Evolutionary conservation across 1,140 invertebrate species (phyloP).

Genomic region (Streblospio benedicti): DNA sequence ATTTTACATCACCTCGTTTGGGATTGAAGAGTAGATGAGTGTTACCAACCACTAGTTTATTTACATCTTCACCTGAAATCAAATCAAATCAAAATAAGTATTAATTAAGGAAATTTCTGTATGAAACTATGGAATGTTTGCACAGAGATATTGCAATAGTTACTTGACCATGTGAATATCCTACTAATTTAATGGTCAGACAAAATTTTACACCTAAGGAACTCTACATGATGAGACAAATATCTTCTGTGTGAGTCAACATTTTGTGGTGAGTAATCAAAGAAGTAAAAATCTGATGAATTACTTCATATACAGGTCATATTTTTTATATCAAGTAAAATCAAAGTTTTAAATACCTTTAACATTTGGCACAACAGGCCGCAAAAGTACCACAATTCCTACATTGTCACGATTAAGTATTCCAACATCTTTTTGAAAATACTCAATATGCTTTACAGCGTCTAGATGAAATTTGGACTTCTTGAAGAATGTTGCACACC

Average conservation of each 20-base stretch:
- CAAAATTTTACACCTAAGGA: too few species aligned
- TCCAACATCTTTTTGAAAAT: constrained; percentile 45
- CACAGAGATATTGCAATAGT: too few species aligned
- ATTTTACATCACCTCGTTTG: constrained; percentile 70
- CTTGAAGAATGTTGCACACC: constrained; percentile 76
- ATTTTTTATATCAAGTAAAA: too few species aligned
- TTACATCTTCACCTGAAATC: too few species aligned
- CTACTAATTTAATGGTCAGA: too few species aligned
- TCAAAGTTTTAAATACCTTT: neutral
- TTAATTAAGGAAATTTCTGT: neutral
- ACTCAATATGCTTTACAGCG: constrained; percentile 55
- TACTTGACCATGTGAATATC: too few species aligned
- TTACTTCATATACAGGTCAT: too few species aligned
- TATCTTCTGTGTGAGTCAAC: too few species aligned
- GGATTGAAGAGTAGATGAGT: constrained; percentile 94
- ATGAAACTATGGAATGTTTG: too few species aligned
- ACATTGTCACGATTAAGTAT: constrained; percentile 79
- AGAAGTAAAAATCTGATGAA: too few species aligned
- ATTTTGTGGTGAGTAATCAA: too few species aligned
- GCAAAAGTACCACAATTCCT: constrained; percentile 68
- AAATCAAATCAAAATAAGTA: neutral
- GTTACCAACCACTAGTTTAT: constrained; percentile 75
- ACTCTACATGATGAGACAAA: too few species aligned
- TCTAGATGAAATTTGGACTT: constrained; percentile 54
- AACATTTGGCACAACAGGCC: constrained; percentile 14